These are phyloP conservation scores for Morone saxatilis DNA, from an alignment of 2,113 vertebrate genomes.

Conservation along the genomic window DNA sequence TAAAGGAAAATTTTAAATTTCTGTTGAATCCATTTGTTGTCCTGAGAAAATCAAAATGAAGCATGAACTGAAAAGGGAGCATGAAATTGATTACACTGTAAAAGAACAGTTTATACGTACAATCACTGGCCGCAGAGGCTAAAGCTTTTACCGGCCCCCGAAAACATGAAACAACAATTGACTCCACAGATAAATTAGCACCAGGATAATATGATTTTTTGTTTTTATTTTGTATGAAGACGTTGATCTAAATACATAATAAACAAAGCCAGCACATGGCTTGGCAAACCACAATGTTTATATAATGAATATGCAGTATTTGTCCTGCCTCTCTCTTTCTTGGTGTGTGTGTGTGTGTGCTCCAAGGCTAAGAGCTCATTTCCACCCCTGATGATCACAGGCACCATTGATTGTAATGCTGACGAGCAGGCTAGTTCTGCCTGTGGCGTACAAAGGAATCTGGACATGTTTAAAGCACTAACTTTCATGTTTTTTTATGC, in stretches of 20 bases:
- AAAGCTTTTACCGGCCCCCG: conserved; percentile 18
- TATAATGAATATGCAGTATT: conserved; percentile 57
- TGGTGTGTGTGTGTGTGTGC: conserved; percentile 51
- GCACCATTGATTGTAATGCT: conserved; percentile 80
- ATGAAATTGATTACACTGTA: conserved; percentile 64
- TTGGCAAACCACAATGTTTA: conserved; percentile 64
- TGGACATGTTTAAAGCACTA: conserved; percentile 82
- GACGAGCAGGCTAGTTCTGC: conserved; percentile 75
- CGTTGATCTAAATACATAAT: conserved; percentile 49
- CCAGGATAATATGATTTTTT: conserved; percentile 36
- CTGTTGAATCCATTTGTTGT: conserved; percentile 31
- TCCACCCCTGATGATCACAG: conserved; percentile 80
- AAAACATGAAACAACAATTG: conserved; percentile 18
- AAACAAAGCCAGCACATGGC: conserved; percentile 50
- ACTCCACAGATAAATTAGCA: conserved; percentile 47
- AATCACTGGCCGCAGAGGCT: conserved; percentile 37
- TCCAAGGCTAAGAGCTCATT: conserved; percentile 79
- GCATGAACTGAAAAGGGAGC: conserved; percentile 46
- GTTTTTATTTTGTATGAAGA: conserved; percentile 52
- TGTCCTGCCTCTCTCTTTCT: conserved; percentile 9
- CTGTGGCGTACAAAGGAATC: conserved; percentile 71
- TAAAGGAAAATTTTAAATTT: conserved; percentile 35
- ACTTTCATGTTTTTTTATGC: conserved; percentile 78
- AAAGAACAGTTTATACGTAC: conserved; percentile 54
- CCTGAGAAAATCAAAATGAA: conserved; percentile 42